These are phyloP conservation scores for Aethes cnicana DNA, from an alignment of 2,888 invertebrate genomes.

Conservation along the genomic window DNA sequence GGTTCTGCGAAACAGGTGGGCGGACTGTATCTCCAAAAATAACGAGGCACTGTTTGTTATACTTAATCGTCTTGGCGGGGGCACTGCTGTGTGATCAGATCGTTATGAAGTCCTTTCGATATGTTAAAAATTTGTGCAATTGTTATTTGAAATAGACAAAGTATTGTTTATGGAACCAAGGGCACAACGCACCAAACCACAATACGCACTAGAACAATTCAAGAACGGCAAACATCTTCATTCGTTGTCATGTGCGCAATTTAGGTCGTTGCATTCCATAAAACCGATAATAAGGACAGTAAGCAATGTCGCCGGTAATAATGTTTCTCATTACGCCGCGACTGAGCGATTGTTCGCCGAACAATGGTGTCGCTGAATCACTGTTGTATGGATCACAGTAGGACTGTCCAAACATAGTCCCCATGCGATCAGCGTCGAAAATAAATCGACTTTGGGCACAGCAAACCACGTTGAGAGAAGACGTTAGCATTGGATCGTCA, in stretches of 20 bases:
- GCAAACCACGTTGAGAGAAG: too few species aligned
- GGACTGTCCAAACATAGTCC: neutral
- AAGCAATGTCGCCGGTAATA: neutral
- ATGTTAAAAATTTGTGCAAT: too few species aligned
- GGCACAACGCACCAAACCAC: too few species aligned
- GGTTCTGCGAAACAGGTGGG: neutral
- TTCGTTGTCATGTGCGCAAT: neutral
- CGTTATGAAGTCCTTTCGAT: too few species aligned
- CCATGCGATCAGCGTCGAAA: too few species aligned
- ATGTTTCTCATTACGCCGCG: constrained; percentile 8
- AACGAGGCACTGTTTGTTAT: neutral
- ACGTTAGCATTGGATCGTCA: too few species aligned
- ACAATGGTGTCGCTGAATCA: constrained; percentile 48
- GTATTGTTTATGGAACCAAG: too few species aligned
- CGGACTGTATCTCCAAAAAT: neutral
- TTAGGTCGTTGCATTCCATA: constrained; percentile 1
- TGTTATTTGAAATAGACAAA: too few species aligned
- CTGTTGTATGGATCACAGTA: constrained; percentile 18
- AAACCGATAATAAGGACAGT: constrained; percentile 3
- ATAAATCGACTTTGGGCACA: too few species aligned
- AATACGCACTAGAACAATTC: too few species aligned
- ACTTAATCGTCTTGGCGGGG: constrained; percentile 5
- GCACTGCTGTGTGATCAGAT: too few species aligned
- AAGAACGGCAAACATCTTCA: too few species aligned
- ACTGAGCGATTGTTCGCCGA: constrained; percentile 39